Evolutionary conservation across 2,797 vertebrate genomes (phyloP), one percentile per base, ranked within the genome.

Genomic region (Epinephelus coioides): DNA sequence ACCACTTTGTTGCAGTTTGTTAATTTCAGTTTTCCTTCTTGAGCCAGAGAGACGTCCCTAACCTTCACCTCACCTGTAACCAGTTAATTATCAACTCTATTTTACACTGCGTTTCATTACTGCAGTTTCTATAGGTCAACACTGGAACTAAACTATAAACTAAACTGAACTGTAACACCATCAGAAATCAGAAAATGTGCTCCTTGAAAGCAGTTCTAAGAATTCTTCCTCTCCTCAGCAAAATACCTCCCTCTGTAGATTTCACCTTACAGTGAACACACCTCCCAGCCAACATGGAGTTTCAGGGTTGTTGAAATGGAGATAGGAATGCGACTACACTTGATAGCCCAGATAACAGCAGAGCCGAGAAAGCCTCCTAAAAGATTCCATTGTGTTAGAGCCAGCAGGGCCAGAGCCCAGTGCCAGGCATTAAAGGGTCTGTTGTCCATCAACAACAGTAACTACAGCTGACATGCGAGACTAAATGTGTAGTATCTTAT

Each of bases 331-430:
- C 86, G 83, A 92, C 91, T 91, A 78, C 91, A 91, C 95, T 92
- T 93, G 95, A 96, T 95, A 92, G 94, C 77, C 84, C 87, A 93
- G 95, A 96, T 95, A 96, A 92, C 89, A 92, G 86, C 66, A 89
- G 91, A 88, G 88, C 91, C 40, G 61, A 90, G 87, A 89, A 90
- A 86, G 90, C 76, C 83, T 89, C 82, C 82, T 88, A 83, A 94
- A 93, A 92, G 89, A 93, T 94, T 94, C 91, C 92, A 92, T 92
- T 93, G 93, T 94, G 84, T 83, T 72, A 3, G 69, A 89, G 88
- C 88, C 93, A 91, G 91, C 87, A 79, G 73, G 86, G 76, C 86
- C 84, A 6, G 27, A 84, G 81, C 78, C 19, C 72, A 88, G 88
- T 72, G 82, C 85, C 88, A 83, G 30, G 73, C 84, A 51, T 73